Base-by-base conservation (phyloP, 2,888 invertebrate genomes). In the Melikaiella ostensackeni region DNA sequence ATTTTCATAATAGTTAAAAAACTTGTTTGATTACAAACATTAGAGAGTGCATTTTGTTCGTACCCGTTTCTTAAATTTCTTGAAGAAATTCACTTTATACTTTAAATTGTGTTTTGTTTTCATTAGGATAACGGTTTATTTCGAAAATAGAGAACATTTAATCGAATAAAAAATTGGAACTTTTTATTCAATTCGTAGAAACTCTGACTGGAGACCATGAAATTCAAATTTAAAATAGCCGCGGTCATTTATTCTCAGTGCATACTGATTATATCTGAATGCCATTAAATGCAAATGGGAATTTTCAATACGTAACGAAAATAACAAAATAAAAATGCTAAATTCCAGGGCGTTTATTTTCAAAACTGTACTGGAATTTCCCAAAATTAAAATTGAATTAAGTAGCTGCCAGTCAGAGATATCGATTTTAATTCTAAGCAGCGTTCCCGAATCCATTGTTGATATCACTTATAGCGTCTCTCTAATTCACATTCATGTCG, bases 291-390 rank as follows among this genome's bases (percentile, higher is more conserved):
- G 46, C 19, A 73, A 78, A 35, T 63, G 30, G 46, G 50, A 78
- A 70, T 13, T 74, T 30, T n/a, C 35, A 30, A 76, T 46, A 16
- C 27, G 33, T 55, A 76, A 59, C 21, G 2, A 73, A 76, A 74
- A 75, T 70, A 79, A 46, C 75, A 59, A 46, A 77, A 64, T 38
- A 46, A 59, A 64, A 38, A 78, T 42, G 74, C 42, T 38, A 62
- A 59, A 59, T 11, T 74, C 24, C 9, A 55, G 9, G n/a, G 11
- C 21, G 1, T 21, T 38, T 16, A 66, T 66, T 66, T 64, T 42
- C 9, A 38, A 21, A 63, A 19, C 21, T 55, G 9, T n/a, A 21
- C 11, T 55, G 9, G 55, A 21, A 11, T 21, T 21, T 55, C 11
- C 50, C 3, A 55, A 21, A 55, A 21, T 55, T 11, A 55, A 27